Percentiles rank a stretch among this genome's conserved stretches.
Evolutionary conservation across 2,888 invertebrate genomes (phyloP).

Genomic region (Acronicta leporina): DNA sequence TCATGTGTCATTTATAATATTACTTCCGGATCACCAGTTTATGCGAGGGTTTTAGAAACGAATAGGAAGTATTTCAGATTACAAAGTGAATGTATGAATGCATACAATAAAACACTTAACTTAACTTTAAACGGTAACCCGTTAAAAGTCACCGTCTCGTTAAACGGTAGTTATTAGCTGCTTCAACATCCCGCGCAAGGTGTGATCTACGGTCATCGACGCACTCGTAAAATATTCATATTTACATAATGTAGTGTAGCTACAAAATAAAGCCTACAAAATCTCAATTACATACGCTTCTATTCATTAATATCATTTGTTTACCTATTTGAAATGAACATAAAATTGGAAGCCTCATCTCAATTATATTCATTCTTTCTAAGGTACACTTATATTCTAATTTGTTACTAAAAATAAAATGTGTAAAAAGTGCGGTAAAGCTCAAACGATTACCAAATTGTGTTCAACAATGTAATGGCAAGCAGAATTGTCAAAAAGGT

Average conservation of each 20-base stretch:
- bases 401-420: conserved; percentile 53
- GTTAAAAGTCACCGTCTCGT: not conserved
- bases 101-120: no score
- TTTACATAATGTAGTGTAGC: no score
- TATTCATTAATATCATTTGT: no score
- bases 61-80: no score
- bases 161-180: not conserved
- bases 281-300: no score
- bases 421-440: conserved; percentile 55
- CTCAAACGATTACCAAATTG: conserved; percentile 73
- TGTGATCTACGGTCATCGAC: not conserved
- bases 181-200: not conserved
- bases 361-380: conserved; percentile 32
- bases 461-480: conserved; percentile 90
- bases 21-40: conserved; percentile 2
- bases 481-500: conserved; percentile 92
- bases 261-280: no score
- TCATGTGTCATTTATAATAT: conserved; percentile 3
- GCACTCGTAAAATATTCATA: no score
- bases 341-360: conserved; percentile 62
- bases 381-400: conserved; percentile 40
- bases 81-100: no score
- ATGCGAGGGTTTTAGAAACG: not conserved
- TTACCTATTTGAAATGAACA: not conserved
- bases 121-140: not conserved